Percentiles rank a stretch among this genome's conserved stretches.
These are phyloP conservation scores for Drosophila carrolli DNA, from an alignment of 1,140 invertebrate genomes.

Conservation along the genomic window DNA sequence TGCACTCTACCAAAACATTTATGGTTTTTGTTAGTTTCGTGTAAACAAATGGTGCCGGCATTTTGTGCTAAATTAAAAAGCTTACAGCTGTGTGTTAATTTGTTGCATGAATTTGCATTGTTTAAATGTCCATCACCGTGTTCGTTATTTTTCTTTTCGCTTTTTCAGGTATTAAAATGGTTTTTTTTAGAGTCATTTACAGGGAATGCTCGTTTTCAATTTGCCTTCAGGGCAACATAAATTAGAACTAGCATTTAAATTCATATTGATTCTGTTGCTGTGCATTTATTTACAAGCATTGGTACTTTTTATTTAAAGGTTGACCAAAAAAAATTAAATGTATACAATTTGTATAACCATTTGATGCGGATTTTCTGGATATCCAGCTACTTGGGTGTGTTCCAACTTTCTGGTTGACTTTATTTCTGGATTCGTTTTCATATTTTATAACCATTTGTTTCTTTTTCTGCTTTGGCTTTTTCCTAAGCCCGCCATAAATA, in stretches of 20 bases:
- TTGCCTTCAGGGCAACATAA: conserved; percentile 6
- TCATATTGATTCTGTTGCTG: conserved; percentile 11
- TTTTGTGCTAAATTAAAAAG: conserved; percentile 64
- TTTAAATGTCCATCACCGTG: conserved; percentile 19
- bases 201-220: conserved; percentile 27
- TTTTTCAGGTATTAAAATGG: conserved; percentile 13
- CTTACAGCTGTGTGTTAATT: conserved; percentile 54
- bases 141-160: conserved; percentile 1
- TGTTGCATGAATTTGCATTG: conserved; percentile 49
- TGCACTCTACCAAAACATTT: conserved; percentile 34
- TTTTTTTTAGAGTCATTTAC: conserved; percentile 28
- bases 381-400: conserved; percentile 2
- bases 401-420: conserved; percentile 7
- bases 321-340: not conserved
- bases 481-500: conserved; percentile 56
- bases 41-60: conserved; percentile 44
- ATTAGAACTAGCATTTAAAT: conserved; percentile 9
- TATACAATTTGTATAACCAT: conserved; percentile 15
- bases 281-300: conserved; percentile 20
- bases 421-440: conserved; percentile 6
- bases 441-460: conserved; percentile 30
- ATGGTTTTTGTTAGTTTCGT: conserved; percentile 32
- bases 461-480: conserved; percentile 17
- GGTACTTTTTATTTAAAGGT: not conserved
- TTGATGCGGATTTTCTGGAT: conserved; percentile 24